Base-by-base conservation (phyloP, 2,888 invertebrate species). In the Dermolepida albohirtum region DNA sequence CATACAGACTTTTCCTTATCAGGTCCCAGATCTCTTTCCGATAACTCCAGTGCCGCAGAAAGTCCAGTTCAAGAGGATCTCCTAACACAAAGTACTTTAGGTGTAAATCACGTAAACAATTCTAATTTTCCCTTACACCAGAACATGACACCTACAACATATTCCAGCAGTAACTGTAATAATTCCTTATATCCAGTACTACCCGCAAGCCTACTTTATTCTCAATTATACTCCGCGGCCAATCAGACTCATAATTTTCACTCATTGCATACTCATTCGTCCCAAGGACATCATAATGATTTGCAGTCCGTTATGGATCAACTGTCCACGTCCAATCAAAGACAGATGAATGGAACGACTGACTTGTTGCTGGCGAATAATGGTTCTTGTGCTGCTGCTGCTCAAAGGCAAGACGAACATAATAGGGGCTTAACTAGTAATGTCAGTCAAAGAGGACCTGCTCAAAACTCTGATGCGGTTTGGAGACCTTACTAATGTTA, bases 31-130 rank as follows among this genome's bases (percentile, higher is more conserved):
- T 93, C 93, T 11, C 83, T 94, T 29, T 93, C 93, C 74, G 94
- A 93, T 80, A 90, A 92, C 79, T 93, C 93, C 43, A 93, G 93
- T 40, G 91, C 93, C 70, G 92, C 93, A 2, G 93, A 93, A 78
- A 92, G 92, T 41, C 93, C 93, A 1, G 92, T 93, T 12, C 93
- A 93, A 84, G 92, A 92, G 78, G 92, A 93, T 75, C 82, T 91
- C 2, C 85, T 90, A 41, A 87, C 89, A 1, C 87, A 89, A 5
- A 90, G 90, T 77, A 88, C 89, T 1, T 87, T 89, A 74, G 87
- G 87, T 11, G 86, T 72, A 74, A 88, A 73, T 57, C 75, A 76
- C 69, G 81, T 82, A 1, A 88, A 89, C 78, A 88, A 86, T 74
- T 84, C 88, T 29, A 89, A 90, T 79, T 90, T 90, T 78, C 88